Base-by-base conservation (phyloP, 2,797 vertebrate species). In the Sebastes umbrosus region DNA sequence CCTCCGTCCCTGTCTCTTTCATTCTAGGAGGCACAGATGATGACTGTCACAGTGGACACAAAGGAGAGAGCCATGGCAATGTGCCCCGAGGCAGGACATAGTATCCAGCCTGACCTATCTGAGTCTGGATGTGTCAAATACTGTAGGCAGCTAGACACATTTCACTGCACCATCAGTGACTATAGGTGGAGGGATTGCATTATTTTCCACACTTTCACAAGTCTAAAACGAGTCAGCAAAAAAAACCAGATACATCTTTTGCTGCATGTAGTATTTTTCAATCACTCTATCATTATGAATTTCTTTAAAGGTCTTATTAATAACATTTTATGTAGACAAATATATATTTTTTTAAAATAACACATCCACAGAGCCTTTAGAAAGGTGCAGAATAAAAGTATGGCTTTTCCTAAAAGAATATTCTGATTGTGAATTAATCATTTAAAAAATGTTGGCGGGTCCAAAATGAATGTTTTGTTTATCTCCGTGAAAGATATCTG, bases 11-110 rank as follows among this genome's bases (percentile, higher is more conserved):
- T 73, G 80, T 84, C 87, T 82, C 87, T 88, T 92, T 87, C 77
- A 84, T 76, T 90, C 59, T 57, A 31, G 10, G 73, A 83, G 70
- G 36, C 78, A 74, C 84, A 92, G 83, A 92, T 82, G 84, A 90
- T 78, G 86, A 80, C 86, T 82, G 86, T 87, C 91, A 89, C 91
- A 82, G 82, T 80, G 86, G 84, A 2, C 59, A 77, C 69, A 85
- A 63, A 73, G 59, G 79, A 88, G 64, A 65, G 39, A 67, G 55
- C 60, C 1, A n/a, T 75, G 70, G 86, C 79, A 84, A 75, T 77
- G 10, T 29, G 73, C 36, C 92, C 84, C 3, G 22, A 75, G 89
- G 92, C 90, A 55, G 75, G 70, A 71, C 64, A 59, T 16, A 70
- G 36, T 69, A 70, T 62, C 77, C 27, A 82, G 84, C 58, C 83